These are phyloP conservation scores for Eupithecia abbreviata DNA, from an alignment of 2,888 invertebrate genomes.

Conservation along the genomic window DNA sequence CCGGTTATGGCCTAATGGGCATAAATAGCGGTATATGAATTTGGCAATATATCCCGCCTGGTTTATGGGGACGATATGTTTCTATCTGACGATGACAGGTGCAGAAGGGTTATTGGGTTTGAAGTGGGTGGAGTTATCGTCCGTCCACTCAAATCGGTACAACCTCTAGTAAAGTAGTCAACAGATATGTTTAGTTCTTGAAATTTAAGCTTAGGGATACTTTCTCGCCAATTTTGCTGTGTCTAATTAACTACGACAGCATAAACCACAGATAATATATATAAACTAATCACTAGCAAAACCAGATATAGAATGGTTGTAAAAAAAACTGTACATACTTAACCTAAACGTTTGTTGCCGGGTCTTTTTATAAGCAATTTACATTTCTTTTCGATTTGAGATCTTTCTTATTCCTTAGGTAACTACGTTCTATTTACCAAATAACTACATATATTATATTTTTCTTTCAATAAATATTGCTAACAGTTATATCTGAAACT, in stretches of 20 bases:
- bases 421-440: too few species aligned
- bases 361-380: too few species aligned
- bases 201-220: not conserved
- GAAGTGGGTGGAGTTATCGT: not conserved
- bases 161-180: not conserved
- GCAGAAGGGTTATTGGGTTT: constrained; percentile 12
- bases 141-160: not conserved
- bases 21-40: constrained; percentile 60
- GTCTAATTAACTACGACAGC: not conserved
- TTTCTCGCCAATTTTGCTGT: not conserved
- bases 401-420: too few species aligned
- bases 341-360: too few species aligned
- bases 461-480: too few species aligned
- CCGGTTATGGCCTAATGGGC: constrained; percentile 53
- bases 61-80: constrained; percentile 34
- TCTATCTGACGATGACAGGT: constrained; percentile 22
- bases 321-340: too few species aligned
- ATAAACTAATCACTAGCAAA: too few species aligned
- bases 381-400: too few species aligned
- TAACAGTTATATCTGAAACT: too few species aligned
- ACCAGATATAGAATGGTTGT: too few species aligned
- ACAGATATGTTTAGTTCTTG: not conserved
- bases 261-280: too few species aligned
- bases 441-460: too few species aligned
- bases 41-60: constrained; percentile 52